Evolutionary conservation across 1,140 invertebrate genomes (phyloP).

Genomic region (Drosophila biarmipes): DNA sequence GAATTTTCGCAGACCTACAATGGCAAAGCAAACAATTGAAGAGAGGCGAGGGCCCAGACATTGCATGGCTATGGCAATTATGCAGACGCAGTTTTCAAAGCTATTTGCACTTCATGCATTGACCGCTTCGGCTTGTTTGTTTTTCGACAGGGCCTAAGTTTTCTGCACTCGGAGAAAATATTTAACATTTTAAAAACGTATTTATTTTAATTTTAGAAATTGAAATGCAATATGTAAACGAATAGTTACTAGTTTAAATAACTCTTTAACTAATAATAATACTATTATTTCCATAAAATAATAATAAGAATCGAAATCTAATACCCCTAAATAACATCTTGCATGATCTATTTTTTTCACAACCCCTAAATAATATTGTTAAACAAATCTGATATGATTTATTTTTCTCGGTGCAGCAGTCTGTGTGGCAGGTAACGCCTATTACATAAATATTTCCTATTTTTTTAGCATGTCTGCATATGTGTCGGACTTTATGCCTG

Average conservation of each 20-base stretch:
- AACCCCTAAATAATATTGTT: too few species aligned
- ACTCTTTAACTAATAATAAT: too few species aligned
- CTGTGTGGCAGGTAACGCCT: constrained; percentile 35
- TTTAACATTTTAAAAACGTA: background rate
- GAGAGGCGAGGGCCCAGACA: constrained; percentile 7
- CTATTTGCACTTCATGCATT: constrained; percentile 66
- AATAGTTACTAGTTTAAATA: too few species aligned
- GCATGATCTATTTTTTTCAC: too few species aligned
- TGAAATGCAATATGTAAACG: background rate
- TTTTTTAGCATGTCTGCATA: constrained; percentile 3
- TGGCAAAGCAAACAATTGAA: constrained; percentile 25
- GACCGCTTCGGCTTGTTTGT: constrained; percentile 40
- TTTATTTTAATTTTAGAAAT: background rate
- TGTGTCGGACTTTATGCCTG: constrained; percentile 28
- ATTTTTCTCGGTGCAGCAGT: background rate
- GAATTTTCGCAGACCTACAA: constrained; percentile 10
- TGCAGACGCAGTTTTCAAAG: constrained; percentile 31
- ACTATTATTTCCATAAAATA: too few species aligned
- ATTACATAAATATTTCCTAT: constrained; percentile 42
- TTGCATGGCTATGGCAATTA: constrained; percentile 46
- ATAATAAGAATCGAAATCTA: too few species aligned
- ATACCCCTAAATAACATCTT: too few species aligned
- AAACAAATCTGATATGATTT: too few species aligned
- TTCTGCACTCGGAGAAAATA: background rate
- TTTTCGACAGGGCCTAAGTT: constrained; percentile 9